Conservation (phyloP, 2,113 vertebrate species). For the Gopherus flavomarginatus region DNA sequence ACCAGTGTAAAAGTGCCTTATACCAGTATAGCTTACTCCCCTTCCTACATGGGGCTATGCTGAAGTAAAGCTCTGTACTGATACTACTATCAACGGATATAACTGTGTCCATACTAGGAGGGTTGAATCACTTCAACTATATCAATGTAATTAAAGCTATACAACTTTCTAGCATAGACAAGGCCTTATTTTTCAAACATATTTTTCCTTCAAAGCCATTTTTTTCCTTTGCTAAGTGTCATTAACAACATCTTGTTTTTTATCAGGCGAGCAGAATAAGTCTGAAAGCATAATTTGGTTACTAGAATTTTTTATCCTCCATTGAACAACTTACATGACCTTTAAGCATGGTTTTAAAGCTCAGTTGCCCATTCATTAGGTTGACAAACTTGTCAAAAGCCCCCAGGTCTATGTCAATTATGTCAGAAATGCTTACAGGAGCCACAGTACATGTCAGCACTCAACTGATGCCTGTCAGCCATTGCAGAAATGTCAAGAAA, state of each 20-base stretch:
- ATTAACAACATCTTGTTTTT: background rate
- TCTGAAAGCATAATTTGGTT: constrained; percentile 44
- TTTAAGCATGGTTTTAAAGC: constrained; percentile 69
- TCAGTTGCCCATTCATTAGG: constrained; percentile 74
- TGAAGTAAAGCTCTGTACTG: background rate
- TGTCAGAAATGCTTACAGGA: constrained; percentile 76
- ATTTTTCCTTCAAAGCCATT: background rate
- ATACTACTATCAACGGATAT: background rate
- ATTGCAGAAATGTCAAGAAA: constrained; percentile 69
- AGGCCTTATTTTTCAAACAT: background rate
- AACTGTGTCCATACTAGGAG: background rate
- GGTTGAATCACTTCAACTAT: background rate
- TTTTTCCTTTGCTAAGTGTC: background rate
- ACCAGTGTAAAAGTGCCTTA: background rate
- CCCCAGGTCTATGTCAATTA: constrained; percentile 75
- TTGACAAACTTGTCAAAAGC: constrained; percentile 82
- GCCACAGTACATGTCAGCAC: constrained; percentile 63
- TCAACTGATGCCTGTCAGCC: constrained; percentile 71
- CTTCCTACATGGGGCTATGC: background rate
- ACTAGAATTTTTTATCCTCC: constrained; percentile 46
- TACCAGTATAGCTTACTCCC: background rate
- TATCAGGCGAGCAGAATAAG: constrained; percentile 36
- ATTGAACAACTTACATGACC: constrained; percentile 49
- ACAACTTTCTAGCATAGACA: background rate
- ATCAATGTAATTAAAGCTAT: background rate